Evolutionary conservation across 2,888 invertebrate genomes (phyloP), one percentile per base, ranked within the genome.

Genomic region (Campoplex nolae): DNA sequence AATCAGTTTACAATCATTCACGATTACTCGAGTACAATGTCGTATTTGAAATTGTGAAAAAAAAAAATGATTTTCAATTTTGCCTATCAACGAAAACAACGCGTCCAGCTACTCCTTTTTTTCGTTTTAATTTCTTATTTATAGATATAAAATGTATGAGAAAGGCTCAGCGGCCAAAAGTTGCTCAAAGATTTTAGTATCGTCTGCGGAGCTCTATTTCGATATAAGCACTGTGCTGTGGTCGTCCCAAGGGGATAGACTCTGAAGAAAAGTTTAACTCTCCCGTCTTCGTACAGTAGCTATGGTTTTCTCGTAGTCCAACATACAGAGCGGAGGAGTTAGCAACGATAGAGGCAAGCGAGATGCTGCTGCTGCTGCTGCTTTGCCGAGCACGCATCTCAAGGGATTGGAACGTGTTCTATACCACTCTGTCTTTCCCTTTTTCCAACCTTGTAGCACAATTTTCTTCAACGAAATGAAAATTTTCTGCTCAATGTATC

Each of bases 131-230:
- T 54, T 13, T 56, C 11, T 68, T 68, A 38, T 42, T 54, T 28
- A 11, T 65, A 65, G 56, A 18, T n/a, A 45, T 51, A 32, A 62
- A 56, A 45, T 58, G 62, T 28, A 38, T 32, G 16, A 51, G 32
- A 51, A 58, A 70, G 48, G 70, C 65, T 65, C 71, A 86, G 62
- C 62, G 75, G 58, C 71, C 68, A 67, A 85, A 83, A 87, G 83
- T 83, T 85, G 67, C 67, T 82, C 79, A 51, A 87, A 85, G 87
- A 87, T 87, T 87, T 87, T 83, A 85, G 79, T 79, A 76, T 65
- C 87, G 85, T 71, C 79, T 71, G 56, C 67, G 83, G 79, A 79
- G 79, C 79, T 85, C 78, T 82, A 70, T 87, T 85, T 85, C 87
- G 84, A 87, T 85, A 79, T 87, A 83, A 75, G 76, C 48, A 38